Base-by-base conservation (phyloP, 92 coral and sea anemone species). In the Paragorgia papillata region DNA sequence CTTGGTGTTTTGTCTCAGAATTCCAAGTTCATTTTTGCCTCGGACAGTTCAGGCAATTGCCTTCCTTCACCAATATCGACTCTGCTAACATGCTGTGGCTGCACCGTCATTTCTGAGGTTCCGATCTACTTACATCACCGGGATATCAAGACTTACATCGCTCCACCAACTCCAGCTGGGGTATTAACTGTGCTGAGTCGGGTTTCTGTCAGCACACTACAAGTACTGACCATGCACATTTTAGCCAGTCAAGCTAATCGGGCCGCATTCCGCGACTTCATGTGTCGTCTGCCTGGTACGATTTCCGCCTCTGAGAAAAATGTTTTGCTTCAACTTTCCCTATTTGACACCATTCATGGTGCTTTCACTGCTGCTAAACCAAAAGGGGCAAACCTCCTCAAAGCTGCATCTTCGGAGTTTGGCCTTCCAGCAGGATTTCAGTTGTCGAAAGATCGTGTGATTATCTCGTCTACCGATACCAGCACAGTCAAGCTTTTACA, bases 261-360 rank as follows among this genome's bases (percentile, higher is more conserved):
- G 26, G 43, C 58, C 26, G 21, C 12, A 13, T 59, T 90, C 19
- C 89, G 96, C 28, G 61, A 40, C 9, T 82, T 78, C 40, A 58
- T 90, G 13, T 63, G 31, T 30, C 37, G 1, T 19, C 30, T 60
- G 33, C 3, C 61, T 60, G 17, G 0, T 32, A 43, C 56, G 40
- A 22, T 79, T 68, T 64, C 21, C 41, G 5, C 1, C n/a, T 85
- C 69, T 17, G 70, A 82, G 68, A 78, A 3, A 9, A 14, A 9
- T 37, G 80, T 88, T 54, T 51, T 85, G 37, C 81, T 21, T 8
- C 22, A 46, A 12, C 83, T 90, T 53, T 89, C 96, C 20, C 56
- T 90, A 22, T 90, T 87, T 78, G 90, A 90, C 29, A 70, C 83
- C 17, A 57, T 83, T 17, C 82, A 90, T 74, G 81, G 85, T 17